A percentile compares a stretch with the other conserved stretches of the same genome.
Evolutionary conservation across 1,140 invertebrate genomes (phyloP).

Genomic region (Hormaphis cornu): DNA sequence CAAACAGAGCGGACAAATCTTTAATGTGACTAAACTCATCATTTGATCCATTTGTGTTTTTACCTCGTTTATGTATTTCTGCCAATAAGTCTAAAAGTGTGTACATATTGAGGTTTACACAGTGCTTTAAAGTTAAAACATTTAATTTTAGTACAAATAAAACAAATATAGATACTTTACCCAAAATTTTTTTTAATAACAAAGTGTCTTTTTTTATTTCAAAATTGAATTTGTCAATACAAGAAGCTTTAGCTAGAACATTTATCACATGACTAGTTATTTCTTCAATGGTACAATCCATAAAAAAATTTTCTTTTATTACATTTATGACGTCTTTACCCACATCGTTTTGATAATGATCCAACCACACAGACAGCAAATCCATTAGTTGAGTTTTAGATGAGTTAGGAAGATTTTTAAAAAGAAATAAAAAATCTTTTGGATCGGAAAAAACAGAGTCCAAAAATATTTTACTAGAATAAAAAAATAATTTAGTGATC

Average conservation of each 20-base stretch:
- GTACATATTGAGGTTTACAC: too few species aligned
- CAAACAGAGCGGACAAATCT: not conserved
- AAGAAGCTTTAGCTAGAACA: conserved; percentile 12
- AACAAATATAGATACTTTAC: not conserved
- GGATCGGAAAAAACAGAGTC: conserved; percentile 2
- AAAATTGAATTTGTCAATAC: not conserved
- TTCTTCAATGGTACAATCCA: not conserved
- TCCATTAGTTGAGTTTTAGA: not conserved
- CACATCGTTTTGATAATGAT: not conserved
- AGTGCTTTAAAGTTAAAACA: not conserved
- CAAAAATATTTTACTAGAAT: conserved; percentile 27
- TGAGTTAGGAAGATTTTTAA: not conserved
- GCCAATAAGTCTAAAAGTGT: not conserved
- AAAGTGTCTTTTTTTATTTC: not conserved
- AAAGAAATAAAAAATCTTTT: not conserved
- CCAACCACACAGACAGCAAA: not conserved
- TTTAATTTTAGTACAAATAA: not conserved
- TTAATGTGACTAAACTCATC: conserved; percentile 11
- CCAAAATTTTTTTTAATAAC: conserved; percentile 13
- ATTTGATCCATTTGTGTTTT: not conserved
- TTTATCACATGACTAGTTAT: not conserved
- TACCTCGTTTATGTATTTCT: not conserved
- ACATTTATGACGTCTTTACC: not conserved
- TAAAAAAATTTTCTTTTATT: conserved; percentile 5
- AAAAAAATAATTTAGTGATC: not conserved